phyloP scores from a whole-genome alignment of 2,113 vertebrate species.

The Apaloderma vittatum region DNA sequence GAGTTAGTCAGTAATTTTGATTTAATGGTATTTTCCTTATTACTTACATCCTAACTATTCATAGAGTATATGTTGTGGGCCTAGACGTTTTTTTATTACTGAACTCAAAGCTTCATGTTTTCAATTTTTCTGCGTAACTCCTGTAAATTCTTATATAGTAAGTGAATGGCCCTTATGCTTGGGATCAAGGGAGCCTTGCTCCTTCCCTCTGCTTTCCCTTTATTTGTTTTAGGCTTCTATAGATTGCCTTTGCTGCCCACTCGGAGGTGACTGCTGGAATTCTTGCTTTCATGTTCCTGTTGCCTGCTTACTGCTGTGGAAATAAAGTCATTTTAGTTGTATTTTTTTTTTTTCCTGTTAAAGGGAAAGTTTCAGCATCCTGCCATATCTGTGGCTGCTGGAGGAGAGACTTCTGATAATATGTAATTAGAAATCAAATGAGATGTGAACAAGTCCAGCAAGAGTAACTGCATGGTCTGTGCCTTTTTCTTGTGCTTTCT shows the following conservation, averaged over 20 bases:
- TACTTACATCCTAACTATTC: background rate
- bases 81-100: background rate
- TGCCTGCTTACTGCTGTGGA: background rate
- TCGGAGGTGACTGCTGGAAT: background rate
- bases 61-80: background rate
- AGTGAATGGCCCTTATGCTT: background rate
- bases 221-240: background rate
- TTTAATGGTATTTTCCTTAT: background rate
- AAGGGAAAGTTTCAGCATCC: background rate
- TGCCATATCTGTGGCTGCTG: background rate
- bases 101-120: background rate
- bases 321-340: background rate
- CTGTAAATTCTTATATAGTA: background rate
- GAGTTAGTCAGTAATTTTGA: background rate
- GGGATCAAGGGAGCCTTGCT: background rate
- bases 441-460: slow-evolving; percentile 15
- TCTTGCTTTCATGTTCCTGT: slow-evolving; percentile 4
- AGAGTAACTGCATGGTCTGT: background rate
- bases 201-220: background rate
- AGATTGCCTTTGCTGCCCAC: background rate
- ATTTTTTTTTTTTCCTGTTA: background rate
- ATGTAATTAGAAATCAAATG: slow-evolving; percentile 29
- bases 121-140: background rate
- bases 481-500: background rate
- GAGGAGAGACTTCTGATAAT: background rate